Evolutionary conservation across 2,888 invertebrate species (phyloP).

Genomic region (Empis livida): DNA sequence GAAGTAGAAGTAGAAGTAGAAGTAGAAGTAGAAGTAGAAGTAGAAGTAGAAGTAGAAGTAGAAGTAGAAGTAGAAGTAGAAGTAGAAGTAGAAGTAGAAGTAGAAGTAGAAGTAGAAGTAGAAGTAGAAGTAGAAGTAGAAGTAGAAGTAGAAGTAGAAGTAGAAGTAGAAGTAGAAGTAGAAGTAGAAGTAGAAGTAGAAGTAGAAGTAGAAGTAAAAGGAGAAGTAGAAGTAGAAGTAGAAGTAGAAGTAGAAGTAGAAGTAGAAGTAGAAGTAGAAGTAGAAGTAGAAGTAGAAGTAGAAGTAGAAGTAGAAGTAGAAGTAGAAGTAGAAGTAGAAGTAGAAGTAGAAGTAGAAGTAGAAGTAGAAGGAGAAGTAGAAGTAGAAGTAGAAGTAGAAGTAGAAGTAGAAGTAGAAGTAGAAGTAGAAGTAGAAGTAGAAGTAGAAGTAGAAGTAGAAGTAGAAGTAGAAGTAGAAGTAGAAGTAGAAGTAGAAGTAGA

Average conservation of each 20-base stretch:
- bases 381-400: too few species aligned
- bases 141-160: constrained; percentile 6
- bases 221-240: not conserved
- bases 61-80: not conserved
- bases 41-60: not conserved
- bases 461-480: too few species aligned
- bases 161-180: constrained; percentile 6
- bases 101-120: constrained; percentile 5
- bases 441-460: too few species aligned
- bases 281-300: not conserved
- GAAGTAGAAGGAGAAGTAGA: too few species aligned
- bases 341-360: too few species aligned
- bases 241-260: constrained; percentile 5
- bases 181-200: constrained; percentile 6
- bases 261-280: not conserved
- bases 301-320: not conserved
- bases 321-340: too few species aligned
- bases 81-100: constrained; percentile 4
- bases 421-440: too few species aligned
- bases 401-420: too few species aligned
- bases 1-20: constrained; percentile 1
- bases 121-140: constrained; percentile 6
- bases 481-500: too few species aligned
- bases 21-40: not conserved
- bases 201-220: too few species aligned